Evolutionary conservation across 37 sponge, comb jelly and placozoan species (phyloP).

Genomic region (Amphimedon queenslandica): DNA sequence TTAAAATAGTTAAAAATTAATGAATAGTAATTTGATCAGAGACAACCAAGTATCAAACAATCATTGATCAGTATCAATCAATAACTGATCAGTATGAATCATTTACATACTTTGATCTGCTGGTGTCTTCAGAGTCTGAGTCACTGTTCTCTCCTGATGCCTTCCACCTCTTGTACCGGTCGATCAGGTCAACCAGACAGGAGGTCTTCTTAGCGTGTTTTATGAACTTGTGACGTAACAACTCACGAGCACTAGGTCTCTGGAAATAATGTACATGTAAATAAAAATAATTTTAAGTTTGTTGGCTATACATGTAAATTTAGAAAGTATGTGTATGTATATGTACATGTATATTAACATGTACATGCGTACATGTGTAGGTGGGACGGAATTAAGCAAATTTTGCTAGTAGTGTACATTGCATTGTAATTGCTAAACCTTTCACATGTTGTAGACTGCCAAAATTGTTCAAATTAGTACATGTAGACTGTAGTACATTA

Average conservation of each 20-base stretch:
- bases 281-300: neutral
- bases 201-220: slow-evolving; percentile 76
- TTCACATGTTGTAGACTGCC: neutral
- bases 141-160: slow-evolving; percentile 10
- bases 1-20: neutral
- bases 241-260: slow-evolving; percentile 86
- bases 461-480: too few species aligned
- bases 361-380: neutral
- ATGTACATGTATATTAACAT: neutral
- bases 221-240: slow-evolving; percentile 83
- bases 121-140: neutral
- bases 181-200: slow-evolving; percentile 81
- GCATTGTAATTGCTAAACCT: too few species aligned
- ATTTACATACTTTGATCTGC: neutral
- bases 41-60: neutral
- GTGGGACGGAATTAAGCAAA: too few species aligned
- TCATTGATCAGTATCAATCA: neutral
- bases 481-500: neutral
- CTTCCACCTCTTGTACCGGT: slow-evolving; percentile 71
- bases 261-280: slow-evolving; percentile 29
- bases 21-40: too few species aligned
- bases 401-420: too few species aligned
- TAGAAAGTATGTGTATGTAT: too few species aligned
- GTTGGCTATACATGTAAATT: neutral
- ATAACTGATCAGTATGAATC: too few species aligned